Base-by-base conservation (phyloP, 30 jellyfish, hydroid and myxozoan genomes). In the Rhopilema esculentum region DNA sequence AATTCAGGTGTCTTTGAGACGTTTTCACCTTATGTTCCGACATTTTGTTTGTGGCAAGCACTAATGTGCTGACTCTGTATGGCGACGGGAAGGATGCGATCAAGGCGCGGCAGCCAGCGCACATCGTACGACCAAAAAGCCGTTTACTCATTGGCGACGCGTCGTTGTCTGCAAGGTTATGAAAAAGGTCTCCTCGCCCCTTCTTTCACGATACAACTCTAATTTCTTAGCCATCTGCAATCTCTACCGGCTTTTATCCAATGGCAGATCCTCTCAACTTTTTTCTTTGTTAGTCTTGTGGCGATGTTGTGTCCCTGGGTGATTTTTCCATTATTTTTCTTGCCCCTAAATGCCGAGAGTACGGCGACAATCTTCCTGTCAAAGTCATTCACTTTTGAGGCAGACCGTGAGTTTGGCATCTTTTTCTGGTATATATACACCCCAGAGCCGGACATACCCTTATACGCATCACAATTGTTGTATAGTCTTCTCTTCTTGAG, bases 401-500 rank as follows among this genome's bases (percentile, higher is more conserved):
- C 16, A 53, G 40, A 18, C 8, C 83, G 57, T 66, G 63, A 31
- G 0, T 79, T 22, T 2, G 62, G 48, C 82, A 65, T 26, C 72
- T 79, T 77, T 66, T 89, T 86, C 53, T 85, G 87, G 82, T 89
- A 89, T 23, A 94, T 89, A 75, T 94, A 94, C 32, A 94, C 97
- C 23, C 99, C 99, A n/a, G 99, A 94, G 15, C 99, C 99, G 25
- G 99, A 94, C 99, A 94, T 94, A 1, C 99, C 99, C 32, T 97
- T 93, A 33, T 62, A 27, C 8, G 97, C 97, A 72, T 94, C 99
- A 62, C 99, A 94, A 31, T 71, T 64, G 80, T 90, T 94, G 89
- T 48, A 77, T 23, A 94, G 80, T 0, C 74, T 66, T 51, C 91
- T 85, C 87, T 94, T 94, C 66, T 85, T 48, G 49, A 21, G 77